Base-by-base conservation (phyloP, 2,888 invertebrate species). In the Leptinotarsa peninsularis region DNA sequence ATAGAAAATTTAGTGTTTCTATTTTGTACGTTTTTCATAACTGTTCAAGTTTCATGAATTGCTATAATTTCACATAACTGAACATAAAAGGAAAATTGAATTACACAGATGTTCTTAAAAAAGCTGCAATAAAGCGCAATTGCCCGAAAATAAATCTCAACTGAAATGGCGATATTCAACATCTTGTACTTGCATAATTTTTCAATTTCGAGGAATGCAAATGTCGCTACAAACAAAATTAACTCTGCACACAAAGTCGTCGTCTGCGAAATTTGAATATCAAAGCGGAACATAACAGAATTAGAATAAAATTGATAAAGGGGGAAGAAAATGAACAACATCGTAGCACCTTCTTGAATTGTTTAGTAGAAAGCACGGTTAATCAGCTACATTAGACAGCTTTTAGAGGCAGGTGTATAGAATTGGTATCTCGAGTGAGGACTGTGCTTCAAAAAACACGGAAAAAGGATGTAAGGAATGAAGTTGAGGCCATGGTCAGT, bases 241-340 rank as follows among this genome's bases (percentile, higher is more conserved):
- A 74, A 73, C 71, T 76, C 66, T 74, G 76, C 72, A 78, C 74
- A 78, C 78, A 74, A 71, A 78, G 78, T 73, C 76, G 70, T 68
- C 66, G 73, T 72, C 52, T 33, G 66, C 63, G 74, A 68, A 78
- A 78, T 76, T 76, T 74, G 72, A 78, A 78, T 78, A 71, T 74
- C 75, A 76, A 73, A 76, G 77, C 77, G 54, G 70, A 69, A 75
- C 76, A 77, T 79, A 75, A 77, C 74, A 66, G 67, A 79, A 83
- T 82, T 81, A 81, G 81, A 83, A 84, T 83, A 83, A 83, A 83
- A 83, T 83, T 84, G 83, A 82, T 83, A 81, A 80, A 80, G 82
- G 76, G 76, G 78, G 75, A 76, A 72, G 66, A 76, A 66, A 78
- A 78, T 71, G 75, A 73, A 79, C 76, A 77, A 73, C 76, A 74